Evolutionary conservation across 2,113 vertebrate species (phyloP), one percentile per base, ranked within the genome.

Genomic region (Rhegmatorhina hoffmannsi): DNA sequence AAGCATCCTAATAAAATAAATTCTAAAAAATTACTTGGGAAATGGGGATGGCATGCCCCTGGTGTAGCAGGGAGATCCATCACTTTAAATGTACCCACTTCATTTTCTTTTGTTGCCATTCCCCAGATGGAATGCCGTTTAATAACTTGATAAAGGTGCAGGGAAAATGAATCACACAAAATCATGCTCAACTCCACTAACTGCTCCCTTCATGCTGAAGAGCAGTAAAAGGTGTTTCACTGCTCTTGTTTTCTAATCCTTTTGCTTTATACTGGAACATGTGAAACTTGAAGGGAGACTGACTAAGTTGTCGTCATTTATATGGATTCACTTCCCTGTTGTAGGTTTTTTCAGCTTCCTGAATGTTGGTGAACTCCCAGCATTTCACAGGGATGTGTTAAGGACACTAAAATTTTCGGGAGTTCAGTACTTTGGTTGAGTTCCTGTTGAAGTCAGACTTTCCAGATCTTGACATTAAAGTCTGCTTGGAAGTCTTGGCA

Each of bases 81-180:
- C 79, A 17, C 60, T 84, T 93, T 24, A 78, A 81, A 69, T 72
- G 43, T 49, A 49, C 56, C 67, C 60, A 43, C 76, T 91, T 47
- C 43, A 66, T 95, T 95, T 90, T 90, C 82, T 84, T 86, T 63
- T 56, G 75, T 85, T 96, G 84, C 72, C 56, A 34, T 94, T 93
- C 74, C 55, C 77, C 79, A 62, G 70, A 66, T 89, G 69, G 77
- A 89, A 74, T 75, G 82, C 63, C 59, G 92, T 70, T 95, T 82
- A 84, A 74, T 86, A 79, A 66, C 5, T 5, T 17, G 58, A 47
- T 84, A 67, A 78, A 84, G 87, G 87, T 95, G 92, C 83, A 75
- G 56, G 81, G 89, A 88, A 95, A 91, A 87, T 91, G 84, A 95
- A 94, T 87, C 92, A 68, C 60, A 38, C 21, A 33, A 15, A 90